Evolutionary conservation across 2,888 invertebrate species (phyloP), one percentile per base, ranked within the genome.

Genomic region (Muscina levida): DNA sequence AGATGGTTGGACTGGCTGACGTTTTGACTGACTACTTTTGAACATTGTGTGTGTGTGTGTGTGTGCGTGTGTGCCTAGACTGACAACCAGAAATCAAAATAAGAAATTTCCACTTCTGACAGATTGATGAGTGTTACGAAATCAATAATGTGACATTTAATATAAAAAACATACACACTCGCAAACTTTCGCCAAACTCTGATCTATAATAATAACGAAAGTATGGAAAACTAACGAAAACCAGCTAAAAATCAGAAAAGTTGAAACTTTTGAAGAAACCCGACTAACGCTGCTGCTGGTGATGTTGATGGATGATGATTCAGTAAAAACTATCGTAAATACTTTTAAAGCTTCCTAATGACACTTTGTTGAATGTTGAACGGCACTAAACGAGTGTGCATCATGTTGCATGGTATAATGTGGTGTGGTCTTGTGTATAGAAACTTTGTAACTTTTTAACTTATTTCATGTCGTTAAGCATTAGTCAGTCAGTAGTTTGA

Each of bases 221-320:
- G 31, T 31, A 31, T 31, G 31, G 8, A 8, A 31, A 31, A 5
- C 3, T 8, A 3, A 31, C 3, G 4, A 31, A 31, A 31, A 8
- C 22, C 51, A 11, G 48, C 22, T 19, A n/a, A 44, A n/a, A n/a
- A 3, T n/a, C 44, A 11, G 22, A 51, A 51, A 51, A 19, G 17
- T 15, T 15, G 31, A 48, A 48, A 48, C 15, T 48, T 48, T 48
- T 48, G 4, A 3, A 5, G 8, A 31, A 31, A 5, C 31, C 3
- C 3, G 31, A 8, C 31, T 31, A 31, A 3, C 19, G 59, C 39
- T 59, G 37, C 75, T 79, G 75, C 53, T 56, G 67, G 67, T 72
- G 79, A 79, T 76, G 68, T 79, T 79, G 79, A 79, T 79, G 79
- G 72, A 79, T 79, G 75, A 79, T 79, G 31, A 31, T 31, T 31